These are phyloP conservation scores for Athrips mouffetella DNA, from an alignment of 2,888 invertebrate genomes.

Conservation along the genomic window DNA sequence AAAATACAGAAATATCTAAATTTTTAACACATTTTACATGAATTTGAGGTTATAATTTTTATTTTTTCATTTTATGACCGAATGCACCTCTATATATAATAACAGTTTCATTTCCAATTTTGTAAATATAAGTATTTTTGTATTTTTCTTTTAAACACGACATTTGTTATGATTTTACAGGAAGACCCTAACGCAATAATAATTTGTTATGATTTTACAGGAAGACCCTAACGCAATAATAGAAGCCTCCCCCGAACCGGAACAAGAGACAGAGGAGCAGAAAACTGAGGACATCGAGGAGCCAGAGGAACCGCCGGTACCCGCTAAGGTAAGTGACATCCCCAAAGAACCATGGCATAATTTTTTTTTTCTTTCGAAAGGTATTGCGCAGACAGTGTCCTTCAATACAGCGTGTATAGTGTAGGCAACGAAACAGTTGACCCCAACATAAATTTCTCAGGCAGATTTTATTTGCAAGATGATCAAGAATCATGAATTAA, in stretches of 20 bases:
- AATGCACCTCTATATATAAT: no score
- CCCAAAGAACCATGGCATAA: not conserved
- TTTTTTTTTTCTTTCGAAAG: not conserved
- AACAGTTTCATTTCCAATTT: not conserved
- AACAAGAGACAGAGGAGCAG: conserved; percentile 45
- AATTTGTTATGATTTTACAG: conserved; percentile 38
- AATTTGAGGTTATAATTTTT: no score
- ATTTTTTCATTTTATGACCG: no score
- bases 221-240: conserved; percentile 47
- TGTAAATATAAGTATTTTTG: no score
- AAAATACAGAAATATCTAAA: no score
- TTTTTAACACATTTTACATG: no score
- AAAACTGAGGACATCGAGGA: conserved; percentile 35
- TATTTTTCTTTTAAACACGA: not conserved
- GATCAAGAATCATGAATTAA: no score
- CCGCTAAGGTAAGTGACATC: conserved; percentile 22
- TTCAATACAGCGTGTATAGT: no score
- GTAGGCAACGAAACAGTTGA: no score
- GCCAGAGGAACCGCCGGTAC: conserved; percentile 20
- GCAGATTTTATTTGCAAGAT: no score
- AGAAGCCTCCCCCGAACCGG: conserved; percentile 50
- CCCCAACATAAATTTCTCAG: no score
- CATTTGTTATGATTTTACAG: conserved; percentile 38
- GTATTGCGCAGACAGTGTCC: not conserved
- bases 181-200: conserved; percentile 47